Percentiles rank a stretch among this genome's conserved stretches.
These are phyloP conservation scores for Protonemura montana DNA, from an alignment of 2,888 invertebrate species.

Conservation along the genomic window DNA sequence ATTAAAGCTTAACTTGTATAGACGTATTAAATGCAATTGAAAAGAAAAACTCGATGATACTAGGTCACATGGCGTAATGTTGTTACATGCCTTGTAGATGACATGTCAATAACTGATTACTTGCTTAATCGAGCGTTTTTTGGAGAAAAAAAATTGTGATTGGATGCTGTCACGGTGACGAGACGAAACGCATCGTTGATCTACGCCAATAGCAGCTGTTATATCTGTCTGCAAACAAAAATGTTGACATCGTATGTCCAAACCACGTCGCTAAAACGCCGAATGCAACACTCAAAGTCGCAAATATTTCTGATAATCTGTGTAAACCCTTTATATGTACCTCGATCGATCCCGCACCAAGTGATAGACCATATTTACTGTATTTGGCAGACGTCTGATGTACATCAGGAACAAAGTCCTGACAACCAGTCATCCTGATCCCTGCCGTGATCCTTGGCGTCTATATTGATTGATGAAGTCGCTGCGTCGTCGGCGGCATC, in stretches of 20 bases:
- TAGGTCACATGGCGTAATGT: no score
- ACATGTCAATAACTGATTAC: background rate
- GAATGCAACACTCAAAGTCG: background rate
- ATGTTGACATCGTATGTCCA: background rate
- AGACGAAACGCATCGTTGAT: background rate
- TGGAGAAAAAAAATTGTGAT: background rate
- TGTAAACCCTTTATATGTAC: background rate
- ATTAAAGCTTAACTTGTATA: no score
- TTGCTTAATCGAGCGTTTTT: background rate
- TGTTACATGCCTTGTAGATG: no score
- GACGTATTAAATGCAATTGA: no score
- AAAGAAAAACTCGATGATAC: no score
- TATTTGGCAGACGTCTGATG: background rate
- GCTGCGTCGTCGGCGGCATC: background rate
- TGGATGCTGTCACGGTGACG: background rate
- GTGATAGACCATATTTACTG: background rate
- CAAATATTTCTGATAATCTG: background rate
- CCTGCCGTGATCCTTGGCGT: background rate
- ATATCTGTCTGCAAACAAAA: background rate
- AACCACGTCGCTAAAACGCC: background rate
- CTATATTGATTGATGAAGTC: background rate
- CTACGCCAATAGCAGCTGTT: background rate
- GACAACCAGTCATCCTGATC: conserved; percentile 7
- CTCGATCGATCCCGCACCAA: background rate
- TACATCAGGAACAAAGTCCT: background rate